Base-by-base conservation (phyloP, 2,797 vertebrate genomes). In the Bovichtus variegatus region DNA sequence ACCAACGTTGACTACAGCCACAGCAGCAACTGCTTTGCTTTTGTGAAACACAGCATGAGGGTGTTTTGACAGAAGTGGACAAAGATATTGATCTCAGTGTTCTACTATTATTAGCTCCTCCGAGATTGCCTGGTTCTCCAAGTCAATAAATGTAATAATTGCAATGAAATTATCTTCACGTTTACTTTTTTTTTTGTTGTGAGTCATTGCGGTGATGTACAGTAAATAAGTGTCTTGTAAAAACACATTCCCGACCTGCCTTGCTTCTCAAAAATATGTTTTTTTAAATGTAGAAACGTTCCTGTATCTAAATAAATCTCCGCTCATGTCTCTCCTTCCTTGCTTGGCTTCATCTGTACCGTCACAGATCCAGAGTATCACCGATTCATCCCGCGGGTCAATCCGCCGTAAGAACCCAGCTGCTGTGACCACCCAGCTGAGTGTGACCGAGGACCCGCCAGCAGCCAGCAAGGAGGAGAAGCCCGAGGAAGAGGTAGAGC, bases 361-460 rank as follows among this genome's bases (percentile, higher is more conserved):
- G n/a, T n/a, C 43, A 38, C 91, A 99, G 98, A 99, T 99, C 90
- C 98, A 99, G 94, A 98, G 98, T 85, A 99, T 99, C 92, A 97
- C 97, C 0, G 98, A 99, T 3, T 97, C 97, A 25, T 99, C 98
- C 53, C 97, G 98, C 0, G 98, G 98, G 41, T 99, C 98, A 2
- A 99, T 99, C 80, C 96, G 98, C 53, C 97, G 98, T 21, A 99
- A 99, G 94, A 98, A 98, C 87, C 98, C 97, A 0, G 94, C 96
- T 27, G 96, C 97, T 31, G 96, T 97, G 0, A 96, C 96, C 66
- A 96, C 97, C 73, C 97, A 97, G 86, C 95, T 99, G 67, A 98
- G 95, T 0, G 97, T 98, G 83, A 97, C 96, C 0, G 98, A 98
- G 67, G 98, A 99, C 51, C 95, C 96, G 19, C 94, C 95, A 0